Percentiles rank a stretch among this genome's conserved stretches.
phyloP scores from a whole-genome alignment of 2,113 vertebrate species.

The Nanger granti region DNA sequence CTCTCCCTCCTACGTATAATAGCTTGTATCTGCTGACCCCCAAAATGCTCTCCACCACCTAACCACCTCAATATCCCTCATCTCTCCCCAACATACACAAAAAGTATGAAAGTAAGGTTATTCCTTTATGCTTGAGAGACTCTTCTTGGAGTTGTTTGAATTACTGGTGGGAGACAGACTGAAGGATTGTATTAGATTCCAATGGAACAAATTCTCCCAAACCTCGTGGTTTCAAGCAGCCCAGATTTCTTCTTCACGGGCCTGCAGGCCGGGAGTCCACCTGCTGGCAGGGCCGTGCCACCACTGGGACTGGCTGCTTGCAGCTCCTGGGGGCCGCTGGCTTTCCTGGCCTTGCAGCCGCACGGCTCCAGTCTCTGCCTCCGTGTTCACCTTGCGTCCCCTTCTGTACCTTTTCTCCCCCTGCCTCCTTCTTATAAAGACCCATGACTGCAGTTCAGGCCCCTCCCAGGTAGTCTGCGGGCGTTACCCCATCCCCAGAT shows the following conservation, averaged over 20 bases:
- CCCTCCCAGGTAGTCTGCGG: too few relatives aligned
- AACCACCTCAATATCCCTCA: neutral
- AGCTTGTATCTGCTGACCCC: neutral
- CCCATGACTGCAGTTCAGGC: neutral
- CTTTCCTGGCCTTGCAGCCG: neutral
- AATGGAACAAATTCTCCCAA: neutral
- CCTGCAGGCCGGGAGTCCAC: neutral
- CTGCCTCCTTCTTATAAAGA: neutral
- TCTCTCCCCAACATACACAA: neutral
- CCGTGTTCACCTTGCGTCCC: rapidly evolving
- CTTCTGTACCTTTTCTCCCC: neutral
- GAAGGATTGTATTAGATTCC: neutral
- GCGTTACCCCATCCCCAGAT: neutral
- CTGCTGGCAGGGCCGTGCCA: rapidly evolving
- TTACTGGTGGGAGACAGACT: neutral
- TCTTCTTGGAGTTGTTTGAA: neutral
- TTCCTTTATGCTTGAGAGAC: neutral
- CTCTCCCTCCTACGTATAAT: neutral
- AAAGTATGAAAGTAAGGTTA: neutral
- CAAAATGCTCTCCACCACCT: neutral
- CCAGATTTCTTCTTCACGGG: neutral
- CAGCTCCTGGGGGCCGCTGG: neutral
- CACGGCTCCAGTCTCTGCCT: neutral
- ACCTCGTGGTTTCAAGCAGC: neutral
- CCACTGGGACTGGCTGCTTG: neutral